A percentile compares a stretch with the other conserved stretches of the same genome.
Evolutionary conservation across 2,113 vertebrate species (phyloP).

Genomic region (Pleuronectes platessa): DNA sequence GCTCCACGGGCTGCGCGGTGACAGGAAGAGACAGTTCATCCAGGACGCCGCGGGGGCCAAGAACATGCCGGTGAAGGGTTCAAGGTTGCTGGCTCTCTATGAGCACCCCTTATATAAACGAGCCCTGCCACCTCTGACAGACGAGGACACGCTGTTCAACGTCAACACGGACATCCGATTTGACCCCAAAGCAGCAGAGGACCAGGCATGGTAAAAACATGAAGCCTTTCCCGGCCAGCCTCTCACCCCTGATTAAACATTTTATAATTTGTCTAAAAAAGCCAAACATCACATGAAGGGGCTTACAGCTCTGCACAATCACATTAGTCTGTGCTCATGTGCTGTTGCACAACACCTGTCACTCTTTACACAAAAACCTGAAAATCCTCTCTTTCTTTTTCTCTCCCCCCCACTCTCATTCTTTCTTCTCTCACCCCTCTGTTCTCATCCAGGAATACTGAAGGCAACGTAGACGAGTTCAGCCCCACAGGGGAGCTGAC

Average conservation of each 20-base stretch:
- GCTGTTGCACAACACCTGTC: conserved; percentile 34
- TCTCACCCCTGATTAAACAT: neutral
- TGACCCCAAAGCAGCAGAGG: conserved; percentile 91
- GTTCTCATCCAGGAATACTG: conserved; percentile 83
- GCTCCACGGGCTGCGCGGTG: conserved; percentile 62
- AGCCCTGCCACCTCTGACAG: conserved; percentile 81
- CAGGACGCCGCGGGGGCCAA: conserved; percentile 52
- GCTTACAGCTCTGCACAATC: conserved; percentile 15
- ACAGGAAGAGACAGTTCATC: conserved; percentile 71
- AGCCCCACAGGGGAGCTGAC: conserved; percentile 88
- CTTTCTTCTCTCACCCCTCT: neutral
- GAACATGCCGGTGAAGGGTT: conserved; percentile 58
- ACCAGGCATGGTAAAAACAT: conserved; percentile 86
- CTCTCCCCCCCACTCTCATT: neutral
- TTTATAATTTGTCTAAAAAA: neutral
- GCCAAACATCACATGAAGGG: neutral
- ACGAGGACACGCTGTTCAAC: conserved; percentile 92
- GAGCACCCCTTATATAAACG: conserved; percentile 88
- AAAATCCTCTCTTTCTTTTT: neutral
- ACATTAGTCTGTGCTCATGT: conserved; percentile 5
- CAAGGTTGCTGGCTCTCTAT: conserved; percentile 87
- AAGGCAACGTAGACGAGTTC: conserved; percentile 86
- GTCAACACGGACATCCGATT: conserved; percentile 95
- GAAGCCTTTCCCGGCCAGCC: neutral
- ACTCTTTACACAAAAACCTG: conserved; percentile 7